Evolutionary conservation across 1,140 invertebrate species (phyloP).

Genomic region (Drosophila asahinai): DNA sequence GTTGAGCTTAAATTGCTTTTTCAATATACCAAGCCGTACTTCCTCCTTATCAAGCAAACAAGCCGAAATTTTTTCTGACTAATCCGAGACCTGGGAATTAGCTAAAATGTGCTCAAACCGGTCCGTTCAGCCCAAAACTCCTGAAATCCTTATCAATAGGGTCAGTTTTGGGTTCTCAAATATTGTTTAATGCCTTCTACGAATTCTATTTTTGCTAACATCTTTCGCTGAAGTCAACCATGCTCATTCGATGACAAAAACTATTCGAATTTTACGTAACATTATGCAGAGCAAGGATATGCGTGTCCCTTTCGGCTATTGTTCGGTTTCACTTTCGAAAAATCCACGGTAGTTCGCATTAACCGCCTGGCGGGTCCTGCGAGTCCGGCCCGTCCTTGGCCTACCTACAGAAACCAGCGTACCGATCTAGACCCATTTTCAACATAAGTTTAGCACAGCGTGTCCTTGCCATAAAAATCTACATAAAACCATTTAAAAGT

Average conservation of each 20-base stretch:
- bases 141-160: conserved; percentile 40
- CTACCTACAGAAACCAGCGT: conserved; percentile 53
- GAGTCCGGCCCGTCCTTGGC: conserved; percentile 57
- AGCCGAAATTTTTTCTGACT: conserved; percentile 53
- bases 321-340: conserved; percentile 76
- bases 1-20: conserved; percentile 34
- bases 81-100: conserved; percentile 42
- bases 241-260: conserved; percentile 30
- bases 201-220: conserved; percentile 58
- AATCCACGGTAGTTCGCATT: conserved; percentile 79
- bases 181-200: conserved; percentile 68
- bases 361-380: conserved; percentile 59
- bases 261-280: conserved; percentile 72
- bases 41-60: conserved; percentile 55
- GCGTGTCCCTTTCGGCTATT: conserved; percentile 37
- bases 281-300: conserved; percentile 76
- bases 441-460: conserved; percentile 49
- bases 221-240: conserved; percentile 37
- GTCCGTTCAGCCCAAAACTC: conserved; percentile 11
- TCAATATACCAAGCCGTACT: conserved; percentile 42
- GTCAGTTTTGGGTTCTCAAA: conserved; percentile 34
- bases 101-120: conserved; percentile 27
- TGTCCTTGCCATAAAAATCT: conserved; percentile 79
- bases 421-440: conserved; percentile 53
- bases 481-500: conserved; percentile 84